Base-by-base conservation (phyloP, 2,113 vertebrate genomes). In the Dipodomys ordii region DNA sequence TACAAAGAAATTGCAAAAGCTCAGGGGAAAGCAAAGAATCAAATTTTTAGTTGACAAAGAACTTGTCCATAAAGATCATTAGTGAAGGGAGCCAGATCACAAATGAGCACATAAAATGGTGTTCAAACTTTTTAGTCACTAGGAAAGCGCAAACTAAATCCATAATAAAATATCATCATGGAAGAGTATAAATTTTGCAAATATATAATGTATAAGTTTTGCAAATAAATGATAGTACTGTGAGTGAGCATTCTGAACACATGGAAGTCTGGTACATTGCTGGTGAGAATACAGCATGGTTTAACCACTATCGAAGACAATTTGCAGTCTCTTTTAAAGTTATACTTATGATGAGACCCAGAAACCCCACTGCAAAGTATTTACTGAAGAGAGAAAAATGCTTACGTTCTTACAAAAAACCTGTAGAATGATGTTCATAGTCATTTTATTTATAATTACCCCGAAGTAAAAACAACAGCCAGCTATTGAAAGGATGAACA, bases 371-470 rank as follows among this genome's bases (percentile, higher is more conserved):
- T 74, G 12, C 16, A 27, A 71, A 64, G 22, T 87, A 57, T 94
- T 96, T 87, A 53, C 13, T 18, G 22, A 96, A 81, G 11, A 74
- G 62, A 88, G 67, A 77, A 94, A 92, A 49, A 49, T 39, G 28
- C 30, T 83, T 78, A 25, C 74, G 32, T 78, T 84, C 78, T 79
- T 46, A 69, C 44, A 57, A 72, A 77, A 88, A 90, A 67, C 62
- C 23, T 80, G 6, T 32, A 32, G 18, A 73, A 64, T 44, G 87
- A 81, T 94, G 88, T 72, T 88, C 80, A 64, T 32, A 67, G 27
- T 28, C 85, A 69, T n/a, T 87, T 88, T 67, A 81, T 62, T 85
- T 9, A 39, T 68, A 83, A 64, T 87, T 12, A 91, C 4, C 19
- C 4, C 12, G 57, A 89, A 44, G 7, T 80, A 30, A 12, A 72